Conservation (phyloP, 2,113 vertebrate genomes). For the Phycodurus eques region DNA sequence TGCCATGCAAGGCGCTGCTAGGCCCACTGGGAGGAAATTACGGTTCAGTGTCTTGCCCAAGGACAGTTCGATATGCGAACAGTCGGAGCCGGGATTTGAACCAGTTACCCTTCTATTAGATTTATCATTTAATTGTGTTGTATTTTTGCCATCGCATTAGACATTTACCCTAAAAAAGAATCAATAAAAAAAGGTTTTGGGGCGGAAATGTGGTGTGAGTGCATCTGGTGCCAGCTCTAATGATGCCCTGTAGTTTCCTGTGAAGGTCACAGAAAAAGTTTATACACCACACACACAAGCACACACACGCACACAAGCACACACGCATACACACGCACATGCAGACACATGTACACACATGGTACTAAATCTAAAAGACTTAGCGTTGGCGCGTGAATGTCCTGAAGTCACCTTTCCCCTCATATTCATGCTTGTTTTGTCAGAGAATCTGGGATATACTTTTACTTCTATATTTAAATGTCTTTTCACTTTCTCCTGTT, state of each 20-base stretch:
- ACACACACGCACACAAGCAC: neutral
- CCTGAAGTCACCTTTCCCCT: constrained; percentile 39
- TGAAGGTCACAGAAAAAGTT: constrained; percentile 49
- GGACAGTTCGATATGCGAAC: too few species aligned
- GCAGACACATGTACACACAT: constrained; percentile 9
- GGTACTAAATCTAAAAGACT: constrained; percentile 35
- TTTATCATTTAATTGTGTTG: neutral
- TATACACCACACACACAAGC: constrained; percentile 31
- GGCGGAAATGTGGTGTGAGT: neutral
- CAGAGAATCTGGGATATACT: constrained; percentile 25
- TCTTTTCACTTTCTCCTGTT: constrained; percentile 43
- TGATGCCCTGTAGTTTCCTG: constrained; percentile 29
- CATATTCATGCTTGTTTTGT: constrained; percentile 14
- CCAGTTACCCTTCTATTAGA: neutral
- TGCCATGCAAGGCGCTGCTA: too few species aligned
- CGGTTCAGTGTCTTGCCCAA: too few species aligned
- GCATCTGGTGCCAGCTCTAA: constrained; percentile 23
- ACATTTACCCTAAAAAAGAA: neutral
- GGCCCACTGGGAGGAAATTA: too few species aligned
- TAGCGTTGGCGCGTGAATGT: constrained; percentile 36
- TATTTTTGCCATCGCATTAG: neutral
- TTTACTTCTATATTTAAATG: constrained; percentile 43
- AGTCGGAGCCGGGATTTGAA: too few species aligned
- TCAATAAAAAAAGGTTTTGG: neutral
- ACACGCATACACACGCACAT: constrained; percentile 17